Percentiles rank a stretch among this genome's conserved stretches.
Evolutionary conservation across 2,888 invertebrate species (phyloP).

Genomic region (Xanthostigma xanthostigma): DNA sequence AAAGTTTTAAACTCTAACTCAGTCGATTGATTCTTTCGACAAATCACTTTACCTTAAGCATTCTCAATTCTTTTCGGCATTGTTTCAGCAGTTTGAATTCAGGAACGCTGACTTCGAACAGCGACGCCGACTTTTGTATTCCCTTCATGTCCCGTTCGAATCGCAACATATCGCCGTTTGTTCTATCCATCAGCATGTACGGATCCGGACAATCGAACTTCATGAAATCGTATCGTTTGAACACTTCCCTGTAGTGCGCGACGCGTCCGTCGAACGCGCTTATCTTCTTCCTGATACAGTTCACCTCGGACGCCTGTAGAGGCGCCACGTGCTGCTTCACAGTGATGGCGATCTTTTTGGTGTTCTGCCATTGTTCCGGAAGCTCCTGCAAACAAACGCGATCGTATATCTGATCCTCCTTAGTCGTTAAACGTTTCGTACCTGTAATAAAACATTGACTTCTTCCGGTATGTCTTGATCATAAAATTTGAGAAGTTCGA

Average conservation of each 20-base stretch:
- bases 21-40: neutral
- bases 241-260: conserved; percentile 73
- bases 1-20: neutral
- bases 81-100: conserved; percentile 87
- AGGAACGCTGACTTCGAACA: conserved; percentile 90
- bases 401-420: neutral
- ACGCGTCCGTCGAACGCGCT: conserved; percentile 72
- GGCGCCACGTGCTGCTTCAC: conserved; percentile 93
- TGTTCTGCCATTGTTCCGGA: conserved; percentile 91
- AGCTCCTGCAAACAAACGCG: conserved; percentile 48
- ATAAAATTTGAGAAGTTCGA: conserved; percentile 82
- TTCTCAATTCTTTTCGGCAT: conserved; percentile 77
- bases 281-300: conserved; percentile 76
- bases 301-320: conserved; percentile 84
- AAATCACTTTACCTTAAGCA: conserved; percentile 52
- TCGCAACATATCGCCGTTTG: conserved; percentile 60
- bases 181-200: conserved; percentile 59
- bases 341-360: conserved; percentile 79
- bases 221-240: conserved; percentile 62
- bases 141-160: conserved; percentile 76
- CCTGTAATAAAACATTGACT: conserved; percentile 77
- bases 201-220: conserved; percentile 61
- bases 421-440: conserved; percentile 17
- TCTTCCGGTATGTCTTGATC: conserved; percentile 95
- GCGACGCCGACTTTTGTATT: conserved; percentile 76